Percentiles rank a stretch among this genome's conserved stretches.
These are phyloP conservation scores for Didymodactylos carnosus DNA, from an alignment of 2,888 invertebrate species.

Conservation along the genomic window DNA sequence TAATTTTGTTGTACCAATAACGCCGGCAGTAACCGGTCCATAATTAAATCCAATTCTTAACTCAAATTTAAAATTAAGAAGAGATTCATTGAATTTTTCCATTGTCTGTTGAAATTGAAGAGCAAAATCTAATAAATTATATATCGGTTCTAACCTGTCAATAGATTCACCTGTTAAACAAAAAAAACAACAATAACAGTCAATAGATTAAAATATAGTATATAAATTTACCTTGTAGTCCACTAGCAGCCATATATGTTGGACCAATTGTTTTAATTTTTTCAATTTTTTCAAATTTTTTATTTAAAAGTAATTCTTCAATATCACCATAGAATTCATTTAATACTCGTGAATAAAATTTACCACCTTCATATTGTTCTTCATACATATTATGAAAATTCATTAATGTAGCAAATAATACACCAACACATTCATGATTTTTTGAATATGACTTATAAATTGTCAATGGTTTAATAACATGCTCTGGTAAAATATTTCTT, in stretches of 20 bases:
- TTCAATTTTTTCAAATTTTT: conserved; percentile 66
- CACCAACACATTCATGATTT: conserved; percentile 71
- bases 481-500: conserved; percentile 85
- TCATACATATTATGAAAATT: conserved; percentile 88
- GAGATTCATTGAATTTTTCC: conserved; percentile 16
- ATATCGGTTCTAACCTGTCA: not conserved
- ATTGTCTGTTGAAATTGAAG: conserved; percentile 55
- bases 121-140: conserved; percentile 67
- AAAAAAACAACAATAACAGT: not conserved
- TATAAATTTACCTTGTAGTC: conserved; percentile 45
- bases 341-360: conserved; percentile 74
- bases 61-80: conserved; percentile 34
- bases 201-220: not conserved
- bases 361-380: conserved; percentile 78
- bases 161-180: too few relatives aligned
- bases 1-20: conserved; percentile 81
- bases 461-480: conserved; percentile 41
- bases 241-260: conserved; percentile 91
- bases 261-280: conserved; percentile 94
- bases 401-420: conserved; percentile 83
- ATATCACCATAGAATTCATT: conserved; percentile 90
- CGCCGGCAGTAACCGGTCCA: conserved; percentile 42
- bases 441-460: conserved; percentile 53
- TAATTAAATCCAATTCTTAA: conserved; percentile 61
- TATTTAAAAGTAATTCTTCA: conserved; percentile 64